Evolutionary conservation across 2,113 vertebrate species (phyloP).

Genomic region (Geothlypis trichas): DNA sequence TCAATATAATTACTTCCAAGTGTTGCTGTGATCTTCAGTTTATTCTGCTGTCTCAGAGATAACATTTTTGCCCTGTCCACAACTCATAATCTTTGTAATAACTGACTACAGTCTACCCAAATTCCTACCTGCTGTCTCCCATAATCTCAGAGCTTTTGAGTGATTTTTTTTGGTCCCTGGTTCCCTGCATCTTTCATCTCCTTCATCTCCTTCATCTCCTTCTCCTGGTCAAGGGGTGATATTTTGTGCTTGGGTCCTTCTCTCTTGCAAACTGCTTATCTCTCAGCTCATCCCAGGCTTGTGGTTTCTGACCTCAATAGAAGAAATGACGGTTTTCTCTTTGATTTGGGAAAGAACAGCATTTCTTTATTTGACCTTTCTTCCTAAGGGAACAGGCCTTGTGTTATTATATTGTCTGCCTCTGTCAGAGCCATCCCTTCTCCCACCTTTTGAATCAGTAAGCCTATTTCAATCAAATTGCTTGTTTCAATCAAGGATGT

Average conservation of each 20-base stretch:
- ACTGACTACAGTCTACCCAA: neutral
- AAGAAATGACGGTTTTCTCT: neutral
- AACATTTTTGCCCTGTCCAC: neutral
- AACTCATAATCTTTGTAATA: neutral
- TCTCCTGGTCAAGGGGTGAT: neutral
- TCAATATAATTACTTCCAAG: neutral
- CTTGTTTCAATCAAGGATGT: neutral
- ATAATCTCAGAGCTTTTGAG: neutral
- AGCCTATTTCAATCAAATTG: neutral
- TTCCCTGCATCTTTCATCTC: neutral
- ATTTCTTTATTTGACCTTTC: constrained; percentile 16
- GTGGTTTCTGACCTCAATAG: neutral
- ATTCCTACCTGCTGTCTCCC: neutral
- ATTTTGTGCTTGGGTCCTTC: neutral
- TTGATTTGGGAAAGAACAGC: neutral
- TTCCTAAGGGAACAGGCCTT: neutral
- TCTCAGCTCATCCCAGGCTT: neutral
- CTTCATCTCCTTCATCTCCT: neutral
- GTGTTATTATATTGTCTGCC: neutral
- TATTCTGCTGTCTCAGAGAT: neutral
- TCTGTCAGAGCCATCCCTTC: neutral
- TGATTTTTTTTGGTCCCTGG: neutral
- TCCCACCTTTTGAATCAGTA: neutral
- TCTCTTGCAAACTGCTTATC: neutral
- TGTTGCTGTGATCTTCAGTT: neutral